These are phyloP conservation scores for Callyntrura guangdongensis DNA, from an alignment of 2,888 invertebrate species.

Conservation along the genomic window DNA sequence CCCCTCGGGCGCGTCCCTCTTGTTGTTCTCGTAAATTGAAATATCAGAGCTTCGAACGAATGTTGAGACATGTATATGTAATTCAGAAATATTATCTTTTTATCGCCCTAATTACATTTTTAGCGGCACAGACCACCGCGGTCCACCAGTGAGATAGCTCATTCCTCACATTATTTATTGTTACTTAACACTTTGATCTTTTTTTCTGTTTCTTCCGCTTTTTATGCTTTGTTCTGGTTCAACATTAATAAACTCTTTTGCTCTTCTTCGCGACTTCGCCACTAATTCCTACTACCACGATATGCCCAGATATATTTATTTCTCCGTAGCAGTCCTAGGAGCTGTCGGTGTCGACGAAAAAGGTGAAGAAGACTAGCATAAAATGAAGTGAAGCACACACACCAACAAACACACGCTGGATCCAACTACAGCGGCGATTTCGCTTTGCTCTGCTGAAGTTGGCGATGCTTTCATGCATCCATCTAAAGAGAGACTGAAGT, in stretches of 20 bases:
- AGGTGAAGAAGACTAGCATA: conserved; percentile 43
- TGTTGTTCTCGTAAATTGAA: not conserved
- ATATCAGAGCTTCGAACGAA: not conserved
- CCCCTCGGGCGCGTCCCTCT: not conserved
- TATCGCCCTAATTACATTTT: not conserved
- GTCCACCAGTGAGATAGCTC: conserved; percentile 4
- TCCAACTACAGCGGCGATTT: conserved; percentile 38
- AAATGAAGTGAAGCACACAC: conserved; percentile 41
- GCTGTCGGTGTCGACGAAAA: not conserved
- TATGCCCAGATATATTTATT: not conserved
- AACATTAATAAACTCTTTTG: conserved; percentile 4
- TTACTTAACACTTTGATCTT: conserved; percentile 43
- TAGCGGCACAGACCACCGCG: conserved; percentile 16
- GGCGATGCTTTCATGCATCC: conserved; percentile 63
- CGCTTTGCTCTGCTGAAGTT: conserved; percentile 42
- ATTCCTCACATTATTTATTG: conserved; percentile 24
- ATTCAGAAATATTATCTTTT: not conserved
- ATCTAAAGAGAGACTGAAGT: conserved; percentile 58
- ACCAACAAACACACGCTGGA: conserved; percentile 48
- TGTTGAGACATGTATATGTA: no score
- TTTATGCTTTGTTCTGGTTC: not conserved
- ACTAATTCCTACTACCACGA: not conserved
- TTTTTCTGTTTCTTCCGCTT: conserved; percentile 47
- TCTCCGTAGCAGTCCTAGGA: not conserved
- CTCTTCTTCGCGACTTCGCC: not conserved